Evolutionary conservation across 2,888 invertebrate species (phyloP), one percentile per base, ranked within the genome.

Genomic region (Hyposoter dolosus): DNA sequence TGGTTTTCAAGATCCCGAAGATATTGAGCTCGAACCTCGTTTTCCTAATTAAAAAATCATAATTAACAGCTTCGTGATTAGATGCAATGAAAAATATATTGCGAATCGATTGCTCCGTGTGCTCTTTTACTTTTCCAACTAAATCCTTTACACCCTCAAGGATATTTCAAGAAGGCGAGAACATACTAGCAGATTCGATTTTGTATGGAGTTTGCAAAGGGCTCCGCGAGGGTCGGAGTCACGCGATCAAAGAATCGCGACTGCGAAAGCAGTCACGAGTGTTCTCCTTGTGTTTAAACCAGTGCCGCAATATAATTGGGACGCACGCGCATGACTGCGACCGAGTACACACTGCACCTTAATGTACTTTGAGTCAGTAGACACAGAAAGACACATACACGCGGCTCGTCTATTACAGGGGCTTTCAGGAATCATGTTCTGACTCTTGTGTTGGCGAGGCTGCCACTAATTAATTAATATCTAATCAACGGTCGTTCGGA

Each of bases 301-400:
- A 75, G 40, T 74, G 69, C 85, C 50, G 74, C 78, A 43, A 74
- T 85, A 78, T 85, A 85, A 85, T 85, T 85, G 82, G 82, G 77
- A 78, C 85, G 82, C 74, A 23, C 66, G 72, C 75, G 35, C 45
- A 56, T 28, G 75, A 81, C 45, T 81, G 56, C 47, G 56, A 81
- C 66, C 76, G 76, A 80, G 81, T 66, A 50, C 81, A 50, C 84
- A 50, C 63, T 10, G 50, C 63, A 80, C 75, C n/a, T 66, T 28
- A 63, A 71, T 77, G 81, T 60, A 77, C 76, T 81, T 84, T 83
- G 72, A 72, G 83, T 45, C 32, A 17, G 32, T 5, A 15, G 15
- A 75, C 12, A 15, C 19, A 17, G 12, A 35, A 7, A 15, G n/a
- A 15, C 9, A 43, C 23, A 17, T 4, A 47, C 28, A 7, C n/a